These are phyloP conservation scores for Sturnus vulgaris DNA, from an alignment of 2,113 vertebrate species.

Conservation along the genomic window DNA sequence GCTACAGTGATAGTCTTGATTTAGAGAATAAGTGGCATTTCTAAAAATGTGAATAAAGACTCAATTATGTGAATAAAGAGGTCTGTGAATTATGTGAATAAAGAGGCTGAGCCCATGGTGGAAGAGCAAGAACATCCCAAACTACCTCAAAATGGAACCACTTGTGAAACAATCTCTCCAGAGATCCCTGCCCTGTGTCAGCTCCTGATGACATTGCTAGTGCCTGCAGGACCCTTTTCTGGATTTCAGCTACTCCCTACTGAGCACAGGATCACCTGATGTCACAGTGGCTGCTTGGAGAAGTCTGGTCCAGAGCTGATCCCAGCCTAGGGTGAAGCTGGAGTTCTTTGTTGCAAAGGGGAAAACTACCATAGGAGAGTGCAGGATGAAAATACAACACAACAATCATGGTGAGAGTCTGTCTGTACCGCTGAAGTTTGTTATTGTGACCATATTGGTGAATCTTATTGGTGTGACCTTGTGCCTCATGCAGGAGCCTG, in stretches of 20 bases:
- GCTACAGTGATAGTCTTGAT: not conserved
- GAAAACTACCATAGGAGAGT: not conserved
- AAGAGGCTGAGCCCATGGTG: rapidly evolving
- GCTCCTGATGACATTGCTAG: not conserved
- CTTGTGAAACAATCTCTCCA: not conserved
- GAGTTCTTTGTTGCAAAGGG: not conserved
- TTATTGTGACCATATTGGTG: rapidly evolving
- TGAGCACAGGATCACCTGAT: rapidly evolving
- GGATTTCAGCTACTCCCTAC: not conserved
- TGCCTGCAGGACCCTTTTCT: not conserved
- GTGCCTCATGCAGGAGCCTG: not conserved
- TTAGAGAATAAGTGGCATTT: not conserved
- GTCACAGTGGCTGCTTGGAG: not conserved
- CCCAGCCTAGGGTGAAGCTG: not conserved
- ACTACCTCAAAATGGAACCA: not conserved
- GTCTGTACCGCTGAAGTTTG: not conserved
- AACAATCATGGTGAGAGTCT: not conserved
- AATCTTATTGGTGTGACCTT: not conserved
- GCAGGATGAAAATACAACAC: not conserved
- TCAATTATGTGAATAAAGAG: not conserved
- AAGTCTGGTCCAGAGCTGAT: not conserved
- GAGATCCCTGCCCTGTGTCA: not conserved
- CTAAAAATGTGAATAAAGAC: not conserved
- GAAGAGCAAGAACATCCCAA: not conserved
- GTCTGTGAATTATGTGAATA: not conserved